These are phyloP conservation scores for Hylomyscus alleni DNA, from an alignment of 2,797 vertebrate species.

Conservation along the genomic window DNA sequence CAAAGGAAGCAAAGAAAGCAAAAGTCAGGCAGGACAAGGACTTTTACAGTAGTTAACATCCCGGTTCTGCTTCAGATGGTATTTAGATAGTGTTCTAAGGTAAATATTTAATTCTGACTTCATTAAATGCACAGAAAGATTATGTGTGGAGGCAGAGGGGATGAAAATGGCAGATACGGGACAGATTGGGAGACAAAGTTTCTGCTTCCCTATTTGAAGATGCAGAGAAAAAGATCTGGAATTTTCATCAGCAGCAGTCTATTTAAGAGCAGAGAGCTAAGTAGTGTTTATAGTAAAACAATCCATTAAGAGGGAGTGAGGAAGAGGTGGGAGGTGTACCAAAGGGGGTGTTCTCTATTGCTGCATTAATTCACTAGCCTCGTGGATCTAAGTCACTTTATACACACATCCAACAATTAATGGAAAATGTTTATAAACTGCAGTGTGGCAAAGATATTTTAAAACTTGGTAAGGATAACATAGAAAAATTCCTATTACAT, in stretches of 20 bases:
- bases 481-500: not conserved
- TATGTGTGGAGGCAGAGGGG: not conserved
- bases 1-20: not conserved
- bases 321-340: not conserved
- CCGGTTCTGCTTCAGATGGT: not conserved
- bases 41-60: not conserved
- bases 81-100: not conserved
- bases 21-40: not conserved
- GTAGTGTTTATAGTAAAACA: slow-evolving; percentile 31
- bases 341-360: not conserved
- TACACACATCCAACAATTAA: not conserved
- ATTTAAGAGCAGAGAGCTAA: slow-evolving; percentile 10
- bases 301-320: not conserved
- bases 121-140: not conserved
- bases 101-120: not conserved
- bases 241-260: not conserved
- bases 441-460: not conserved
- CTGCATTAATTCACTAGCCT: not conserved
- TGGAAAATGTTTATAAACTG: slow-evolving; percentile 6
- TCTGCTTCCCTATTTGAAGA: not conserved
- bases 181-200: not conserved
- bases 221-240: not conserved
- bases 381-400: not conserved
- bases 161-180: not conserved
- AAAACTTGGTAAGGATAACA: slow-evolving; percentile 6